Percentiles rank a stretch among this genome's conserved stretches.
Conservation (phyloP, 2,797 vertebrate species). For the Darevskia mixta region DNA sequence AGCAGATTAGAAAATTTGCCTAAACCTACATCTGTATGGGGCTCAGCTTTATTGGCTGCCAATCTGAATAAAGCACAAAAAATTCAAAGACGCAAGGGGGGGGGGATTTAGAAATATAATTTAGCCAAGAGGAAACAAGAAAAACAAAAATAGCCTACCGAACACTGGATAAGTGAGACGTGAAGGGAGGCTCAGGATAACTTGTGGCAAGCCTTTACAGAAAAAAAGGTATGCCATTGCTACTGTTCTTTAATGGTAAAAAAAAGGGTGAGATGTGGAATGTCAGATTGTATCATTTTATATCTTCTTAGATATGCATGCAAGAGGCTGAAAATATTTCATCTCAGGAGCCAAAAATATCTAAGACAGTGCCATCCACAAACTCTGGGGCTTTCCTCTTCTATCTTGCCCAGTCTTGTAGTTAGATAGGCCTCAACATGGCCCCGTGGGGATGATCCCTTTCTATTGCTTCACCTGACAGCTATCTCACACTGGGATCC, state of each 20-base stretch:
- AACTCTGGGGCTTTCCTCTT: background rate
- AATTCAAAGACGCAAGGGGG: conserved; percentile 33
- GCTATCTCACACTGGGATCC: background rate
- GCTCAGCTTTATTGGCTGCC: conserved; percentile 39
- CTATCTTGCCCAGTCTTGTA: background rate
- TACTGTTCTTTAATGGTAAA: conserved; percentile 21
- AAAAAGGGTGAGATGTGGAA: background rate
- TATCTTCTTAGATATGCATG: background rate
- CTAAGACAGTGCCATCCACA: background rate
- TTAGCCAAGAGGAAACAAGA: conserved; percentile 53
- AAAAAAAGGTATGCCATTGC: conserved; percentile 36
- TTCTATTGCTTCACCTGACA: background rate
- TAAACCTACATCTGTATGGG: conserved; percentile 45
- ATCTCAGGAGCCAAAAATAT: background rate
- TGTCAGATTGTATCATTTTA: conserved; percentile 31
- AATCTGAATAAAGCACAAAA: conserved; percentile 45
- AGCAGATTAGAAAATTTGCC: conserved; percentile 49
- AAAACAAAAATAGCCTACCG: conserved; percentile 36
- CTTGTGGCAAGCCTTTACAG: conserved; percentile 50
- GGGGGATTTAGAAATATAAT: conserved; percentile 48
- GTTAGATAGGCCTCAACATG: background rate
- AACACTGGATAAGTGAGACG: conserved; percentile 48
- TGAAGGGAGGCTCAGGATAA: conserved; percentile 46
- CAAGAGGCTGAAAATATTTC: background rate
- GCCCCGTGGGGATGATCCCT: background rate